These are phyloP conservation scores for Phaenicophaeus curvirostris DNA, from an alignment of 2,797 vertebrate species.

Conservation along the genomic window DNA sequence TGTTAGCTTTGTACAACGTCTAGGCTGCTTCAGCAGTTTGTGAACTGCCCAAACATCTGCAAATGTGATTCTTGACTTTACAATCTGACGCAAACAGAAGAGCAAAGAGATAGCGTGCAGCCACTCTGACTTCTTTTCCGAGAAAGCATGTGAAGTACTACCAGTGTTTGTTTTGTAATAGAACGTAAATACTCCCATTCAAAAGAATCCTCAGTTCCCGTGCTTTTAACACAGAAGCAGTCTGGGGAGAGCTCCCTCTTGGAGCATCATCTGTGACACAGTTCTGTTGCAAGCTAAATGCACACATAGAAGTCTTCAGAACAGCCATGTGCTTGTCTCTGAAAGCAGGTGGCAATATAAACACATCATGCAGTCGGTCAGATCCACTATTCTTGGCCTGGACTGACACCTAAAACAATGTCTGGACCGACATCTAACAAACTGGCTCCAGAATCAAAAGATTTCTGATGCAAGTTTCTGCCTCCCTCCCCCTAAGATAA, in stretches of 20 bases:
- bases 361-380: conserved; percentile 80
- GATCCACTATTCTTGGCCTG: conserved; percentile 81
- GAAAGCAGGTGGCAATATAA: conserved; percentile 87
- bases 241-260: neutral
- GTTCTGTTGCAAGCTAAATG: neutral
- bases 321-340: neutral
- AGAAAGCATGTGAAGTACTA: conserved; percentile 26
- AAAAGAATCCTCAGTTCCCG: neutral
- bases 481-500: conserved; percentile 17
- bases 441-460: conserved; percentile 78
- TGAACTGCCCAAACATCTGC: conserved; percentile 11
- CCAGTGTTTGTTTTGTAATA: conserved; percentile 41
- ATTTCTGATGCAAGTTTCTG: conserved; percentile 82
- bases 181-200: conserved; percentile 18
- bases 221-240: neutral
- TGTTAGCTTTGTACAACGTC: neutral
- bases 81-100: conserved; percentile 14
- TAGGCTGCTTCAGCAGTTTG: neutral
- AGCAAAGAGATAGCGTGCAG: neutral
- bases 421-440: conserved; percentile 86
- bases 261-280: neutral
- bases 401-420: conserved; percentile 86
- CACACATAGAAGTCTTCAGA: neutral
- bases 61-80: neutral
- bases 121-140: neutral